Base-by-base conservation (phyloP, 2,797 vertebrate species). In the Phaenicophaeus curvirostris region DNA sequence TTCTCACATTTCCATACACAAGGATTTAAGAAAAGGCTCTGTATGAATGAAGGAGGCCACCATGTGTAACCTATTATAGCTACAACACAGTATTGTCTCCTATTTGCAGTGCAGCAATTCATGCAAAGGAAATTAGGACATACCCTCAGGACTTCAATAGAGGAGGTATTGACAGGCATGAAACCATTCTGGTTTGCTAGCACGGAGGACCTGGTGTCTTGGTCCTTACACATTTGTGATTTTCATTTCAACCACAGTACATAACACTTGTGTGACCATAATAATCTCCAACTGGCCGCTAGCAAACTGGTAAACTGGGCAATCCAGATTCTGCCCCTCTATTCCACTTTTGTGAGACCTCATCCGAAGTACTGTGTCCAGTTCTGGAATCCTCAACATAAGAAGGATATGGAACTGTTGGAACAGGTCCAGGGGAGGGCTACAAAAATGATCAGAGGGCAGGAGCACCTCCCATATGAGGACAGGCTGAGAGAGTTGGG, bases 111-210 rank as follows among this genome's bases (percentile, higher is more conserved):
- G 39, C 25, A 63, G 57, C 37, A 67, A 53, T 91, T 91, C 37
- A 37, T 77, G 68, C n/a, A 58, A 85, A 92, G 48, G 16, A 65
- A 77, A 37, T 71, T 28, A 80, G 79, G 61, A 71, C 48, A 51
- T 24, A 55, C 1, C 21, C 28, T 39, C 35, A 79, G 39, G 76
- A 83, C 61, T 71, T 87, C 0, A 0, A 68, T 19, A 5, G 7
- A 0, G 15, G 1, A 7, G 8, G 1, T 54, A 51, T 59, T 6
- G 0, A 61, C 35, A 63, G 15, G 39, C 5, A 1, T 41, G n/a
- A 87, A 90, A 67, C 12, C 33, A 9, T 48, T 87, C 31, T 31
- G 66, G 33, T 54, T 24, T 5, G 15, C 0, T 3, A 46, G 8
- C 15, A 25, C 21, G 33, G 13, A 59, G 23, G 15, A 37, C 4